Base-by-base conservation (phyloP, 92 coral and sea anemone species). In the Virgularia gustaviana region DNA sequence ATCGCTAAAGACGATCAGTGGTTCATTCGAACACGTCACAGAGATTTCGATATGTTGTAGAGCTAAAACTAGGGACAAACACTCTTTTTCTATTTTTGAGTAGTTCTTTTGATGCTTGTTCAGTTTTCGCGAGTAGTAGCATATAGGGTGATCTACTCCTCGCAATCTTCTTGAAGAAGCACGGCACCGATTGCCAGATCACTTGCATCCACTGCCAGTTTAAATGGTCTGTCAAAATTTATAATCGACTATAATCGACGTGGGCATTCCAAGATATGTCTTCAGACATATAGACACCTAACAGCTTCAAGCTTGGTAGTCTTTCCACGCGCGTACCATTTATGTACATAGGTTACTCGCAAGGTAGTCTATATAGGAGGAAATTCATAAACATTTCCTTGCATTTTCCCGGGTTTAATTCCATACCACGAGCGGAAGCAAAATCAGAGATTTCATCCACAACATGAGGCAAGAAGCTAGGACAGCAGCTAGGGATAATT, bases 161-260 rank as follows among this genome's bases (percentile, higher is more conserved):
- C 81, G 4, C 42, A 42, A 25, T 75, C 86, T 12, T 70, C 77
- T 65, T 77, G 90, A 38, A 64, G 38, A 28, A 85, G 72, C 4
- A 85, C 86, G 3, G 68, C 84, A 23, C 88, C 84, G n/a, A 54
- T 71, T 29, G 79, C 83, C 1, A 44, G 79, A 71, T 70, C 85
- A 63, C 85, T 80, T 35, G 89, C 88, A 65, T 79, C 88, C 7
- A 75, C 82, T 12, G 70, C 74, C 36, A 80, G 41, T 73, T 72
- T 70, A 57, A 86, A 82, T 19, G 78, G 85, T 3, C 28, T 16
- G 8, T 36, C 56, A 38, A 78, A 82, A 63, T 65, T n/a, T n/a
- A n/a, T n/a, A n/a, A n/a, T n/a, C n/a, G n/a, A n/a, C n/a, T n/a
- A n/a, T n/a, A n/a, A n/a, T n/a, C n/a, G n/a, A n/a, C n/a, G n/a